Evolutionary conservation across 2,888 invertebrate genomes (phyloP), one percentile per base, ranked within the genome.

Genomic region (Scaptomyza cyrtandrae): DNA sequence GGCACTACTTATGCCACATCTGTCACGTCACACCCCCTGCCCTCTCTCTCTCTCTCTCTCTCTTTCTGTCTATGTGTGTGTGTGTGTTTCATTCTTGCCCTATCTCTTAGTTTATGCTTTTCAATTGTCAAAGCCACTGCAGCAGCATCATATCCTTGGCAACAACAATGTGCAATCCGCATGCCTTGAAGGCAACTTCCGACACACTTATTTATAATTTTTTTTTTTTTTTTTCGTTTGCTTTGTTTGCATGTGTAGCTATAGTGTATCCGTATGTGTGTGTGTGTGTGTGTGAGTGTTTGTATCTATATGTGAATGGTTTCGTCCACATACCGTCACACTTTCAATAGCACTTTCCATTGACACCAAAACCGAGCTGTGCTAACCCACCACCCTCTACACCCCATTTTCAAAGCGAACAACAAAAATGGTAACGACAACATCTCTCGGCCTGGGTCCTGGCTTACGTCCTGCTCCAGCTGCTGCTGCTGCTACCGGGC

Each of bases 311-410:
- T 59, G 63, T 64, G 65, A 64, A 71, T 79, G 75, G 63, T 41
- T 41, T 78, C 59, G 61, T 74, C 68, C 67, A 73, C 78, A 68
- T 54, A 67, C 63, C 71, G 66, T 58, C 65, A 65, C 74, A 77
- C 67, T 74, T 73, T 73, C 75, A 81, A 81, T 76, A 85, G 80
- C 83, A 83, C 83, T 80, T 80, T 83, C 80, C 74, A 80, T 76
- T 80, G 79, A 80, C 83, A 80, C 78, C 81, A 80, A 78, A 78
- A 80, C 64, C 60, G 59, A 75, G 67, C 58, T 27, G 43, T 57
- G 29, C 41, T 19, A 31, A 13, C 33, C 55, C 24, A n/a, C 27
- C 27, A 3, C 29, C 43, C 1, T 11, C n/a, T 11, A 11, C 11
- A 37, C 16, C 33, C 35, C 24, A 1, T 19, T 31, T 14, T 44